Conservation (phyloP, 2,113 vertebrate species). For the Erythrocercus mccallii region DNA sequence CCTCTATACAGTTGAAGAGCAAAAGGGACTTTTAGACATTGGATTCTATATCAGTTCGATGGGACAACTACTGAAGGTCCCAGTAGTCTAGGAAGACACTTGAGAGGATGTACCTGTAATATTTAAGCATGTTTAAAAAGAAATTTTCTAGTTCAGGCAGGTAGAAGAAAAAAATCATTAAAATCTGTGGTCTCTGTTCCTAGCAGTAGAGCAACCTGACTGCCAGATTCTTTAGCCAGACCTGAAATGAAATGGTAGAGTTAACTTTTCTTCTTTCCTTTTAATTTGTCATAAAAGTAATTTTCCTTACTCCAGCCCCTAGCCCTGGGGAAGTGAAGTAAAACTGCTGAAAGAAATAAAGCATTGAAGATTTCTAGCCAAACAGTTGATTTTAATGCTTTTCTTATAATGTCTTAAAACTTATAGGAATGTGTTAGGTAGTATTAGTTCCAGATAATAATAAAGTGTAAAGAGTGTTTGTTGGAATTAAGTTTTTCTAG, state of each 20-base stretch:
- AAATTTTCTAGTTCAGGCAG: neutral
- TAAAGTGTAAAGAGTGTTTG: neutral
- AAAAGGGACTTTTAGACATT: neutral
- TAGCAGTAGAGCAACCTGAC: neutral
- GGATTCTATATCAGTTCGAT: neutral
- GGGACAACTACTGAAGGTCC: neutral
- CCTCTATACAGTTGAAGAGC: rapidly evolving
- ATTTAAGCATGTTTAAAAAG: neutral
- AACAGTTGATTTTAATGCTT: neutral
- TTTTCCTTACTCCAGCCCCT: neutral
- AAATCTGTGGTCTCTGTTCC: neutral
- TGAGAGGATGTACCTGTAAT: neutral
- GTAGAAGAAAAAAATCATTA: neutral
- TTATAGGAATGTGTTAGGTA: neutral
- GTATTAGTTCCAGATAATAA: neutral
- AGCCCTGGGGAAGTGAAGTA: neutral
- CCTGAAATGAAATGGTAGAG: neutral
- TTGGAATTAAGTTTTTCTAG: neutral
- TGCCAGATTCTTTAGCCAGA: neutral
- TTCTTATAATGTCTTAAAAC: neutral
- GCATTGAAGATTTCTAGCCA: neutral
- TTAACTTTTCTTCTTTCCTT: neutral
- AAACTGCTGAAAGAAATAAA: neutral
- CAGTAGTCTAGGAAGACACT: neutral
- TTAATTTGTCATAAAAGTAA: neutral